Evolutionary conservation across 2,113 vertebrate species (phyloP).

Genomic region (Macquaria australasica): DNA sequence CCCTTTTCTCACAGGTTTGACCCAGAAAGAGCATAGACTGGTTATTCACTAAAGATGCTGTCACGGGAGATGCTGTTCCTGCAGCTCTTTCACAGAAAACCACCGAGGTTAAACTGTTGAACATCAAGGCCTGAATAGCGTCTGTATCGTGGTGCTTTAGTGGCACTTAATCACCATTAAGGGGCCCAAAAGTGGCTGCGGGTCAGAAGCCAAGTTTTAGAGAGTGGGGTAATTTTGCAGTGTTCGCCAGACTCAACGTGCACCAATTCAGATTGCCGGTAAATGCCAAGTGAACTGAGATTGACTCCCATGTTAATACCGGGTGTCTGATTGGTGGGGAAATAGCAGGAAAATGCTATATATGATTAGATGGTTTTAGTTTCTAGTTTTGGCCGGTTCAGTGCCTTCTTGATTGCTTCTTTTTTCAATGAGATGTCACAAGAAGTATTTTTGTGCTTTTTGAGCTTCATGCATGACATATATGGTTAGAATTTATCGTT

Average conservation of each 20-base stretch:
- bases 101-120: conserved; percentile 19
- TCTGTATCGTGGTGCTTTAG: conserved; percentile 6
- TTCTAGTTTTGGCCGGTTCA: no score
- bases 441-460: no score
- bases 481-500: neutral
- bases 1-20: neutral
- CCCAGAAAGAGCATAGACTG: neutral
- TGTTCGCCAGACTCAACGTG: conserved; percentile 17
- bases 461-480: neutral
- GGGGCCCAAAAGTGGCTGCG: conserved; percentile 24
- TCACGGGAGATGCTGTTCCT: conserved; percentile 32
- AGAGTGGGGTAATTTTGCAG: conserved; percentile 19
- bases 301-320: conserved; percentile 2
- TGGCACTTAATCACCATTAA: conserved; percentile 42
- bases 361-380: no score
- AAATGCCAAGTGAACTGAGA: conserved; percentile 17
- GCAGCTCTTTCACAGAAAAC: conserved; percentile 29
- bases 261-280: neutral
- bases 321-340: neutral
- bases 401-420: no score
- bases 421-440: no score
- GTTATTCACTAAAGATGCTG: conserved; percentile 3
- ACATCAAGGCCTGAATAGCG: neutral
- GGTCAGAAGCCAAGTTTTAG: conserved; percentile 24
- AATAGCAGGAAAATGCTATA: no score